Conservation (phyloP, 2,888 invertebrate genomes). For the Masnerella sp. region DNA sequence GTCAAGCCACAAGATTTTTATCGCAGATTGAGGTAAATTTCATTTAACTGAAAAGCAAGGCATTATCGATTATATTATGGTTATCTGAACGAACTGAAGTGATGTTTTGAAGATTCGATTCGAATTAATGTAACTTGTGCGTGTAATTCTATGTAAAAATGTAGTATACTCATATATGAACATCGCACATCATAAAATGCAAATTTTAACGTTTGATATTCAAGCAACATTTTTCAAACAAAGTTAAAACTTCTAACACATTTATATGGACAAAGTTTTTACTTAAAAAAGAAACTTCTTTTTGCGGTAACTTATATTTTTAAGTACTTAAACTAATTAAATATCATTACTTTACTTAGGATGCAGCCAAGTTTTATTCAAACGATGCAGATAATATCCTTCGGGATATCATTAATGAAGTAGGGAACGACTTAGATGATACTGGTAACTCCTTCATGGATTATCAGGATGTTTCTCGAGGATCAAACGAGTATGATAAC, state of each 20-base stretch:
- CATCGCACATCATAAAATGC: not conserved
- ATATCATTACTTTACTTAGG: conserved; percentile 14
- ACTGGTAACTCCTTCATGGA: conserved; percentile 83
- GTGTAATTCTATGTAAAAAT: too few relatives aligned
- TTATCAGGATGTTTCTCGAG: conserved; percentile 79
- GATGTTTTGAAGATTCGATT: too few relatives aligned
- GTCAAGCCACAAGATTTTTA: conserved; percentile 66
- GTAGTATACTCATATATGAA: not conserved
- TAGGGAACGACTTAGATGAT: conserved; percentile 86
- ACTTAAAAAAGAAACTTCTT: too few relatives aligned
- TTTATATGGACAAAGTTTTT: too few relatives aligned
- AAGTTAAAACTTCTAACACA: not conserved
- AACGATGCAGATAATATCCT: conserved; percentile 84
- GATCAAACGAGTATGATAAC: conserved; percentile 70
- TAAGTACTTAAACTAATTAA: too few relatives aligned
- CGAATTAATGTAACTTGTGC: too few relatives aligned
- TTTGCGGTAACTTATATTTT: too few relatives aligned
- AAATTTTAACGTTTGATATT: not conserved
- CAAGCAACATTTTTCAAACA: not conserved
- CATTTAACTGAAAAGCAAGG: not conserved
- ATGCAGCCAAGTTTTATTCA: conserved; percentile 22
- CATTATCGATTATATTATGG: not conserved
- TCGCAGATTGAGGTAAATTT: conserved; percentile 67
- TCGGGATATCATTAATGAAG: conserved; percentile 87
- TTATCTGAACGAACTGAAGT: too few relatives aligned